Percentiles rank a stretch among this genome's conserved stretches.
These are phyloP conservation scores for Gadopsis marmoratus DNA, from an alignment of 2,797 vertebrate species.

Conservation along the genomic window DNA sequence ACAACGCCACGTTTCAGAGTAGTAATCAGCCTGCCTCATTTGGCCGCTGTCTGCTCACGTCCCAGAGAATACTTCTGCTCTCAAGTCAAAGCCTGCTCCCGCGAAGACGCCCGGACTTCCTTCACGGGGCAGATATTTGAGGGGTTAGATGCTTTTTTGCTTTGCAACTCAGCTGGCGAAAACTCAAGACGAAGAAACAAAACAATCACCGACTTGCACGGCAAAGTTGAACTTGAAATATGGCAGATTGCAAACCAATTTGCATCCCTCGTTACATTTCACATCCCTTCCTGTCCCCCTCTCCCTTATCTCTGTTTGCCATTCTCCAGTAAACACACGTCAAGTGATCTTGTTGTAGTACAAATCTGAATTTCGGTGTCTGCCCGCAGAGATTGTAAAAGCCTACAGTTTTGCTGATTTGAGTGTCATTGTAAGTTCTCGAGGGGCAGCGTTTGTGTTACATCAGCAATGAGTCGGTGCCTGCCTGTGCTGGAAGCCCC, in stretches of 20 bases:
- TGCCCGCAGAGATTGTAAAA: conserved; percentile 32
- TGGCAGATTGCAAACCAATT: conserved; percentile 35
- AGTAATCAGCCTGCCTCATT: conserved; percentile 70
- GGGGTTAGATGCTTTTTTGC: conserved; percentile 48
- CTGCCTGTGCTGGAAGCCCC: conserved; percentile 16
- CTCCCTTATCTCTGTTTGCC: conserved; percentile 8
- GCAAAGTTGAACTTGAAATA: conserved; percentile 36
- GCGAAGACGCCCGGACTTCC: conserved; percentile 17
- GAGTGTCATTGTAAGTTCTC: conserved; percentile 40
- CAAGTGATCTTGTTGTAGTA: conserved; percentile 45
- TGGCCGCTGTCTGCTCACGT: conserved; percentile 52
- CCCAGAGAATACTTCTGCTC: conserved; percentile 44
- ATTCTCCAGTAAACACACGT: conserved; percentile 45
- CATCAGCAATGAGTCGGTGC: conserved; percentile 36
- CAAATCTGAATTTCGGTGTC: conserved; percentile 41
- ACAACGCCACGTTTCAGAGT: conserved; percentile 58
- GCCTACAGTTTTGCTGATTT: conserved; percentile 48
- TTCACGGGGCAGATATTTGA: conserved; percentile 36
- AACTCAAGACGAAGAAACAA: conserved; percentile 42
- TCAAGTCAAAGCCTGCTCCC: conserved; percentile 43
- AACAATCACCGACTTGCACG: neutral
- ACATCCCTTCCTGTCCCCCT: conserved; percentile 6
- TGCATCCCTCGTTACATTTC: conserved; percentile 33
- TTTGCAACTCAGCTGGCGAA: conserved; percentile 14
- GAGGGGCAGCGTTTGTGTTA: conserved; percentile 33